Base-by-base conservation (phyloP, 2,888 invertebrate species). In the Cantharis lateralis region DNA sequence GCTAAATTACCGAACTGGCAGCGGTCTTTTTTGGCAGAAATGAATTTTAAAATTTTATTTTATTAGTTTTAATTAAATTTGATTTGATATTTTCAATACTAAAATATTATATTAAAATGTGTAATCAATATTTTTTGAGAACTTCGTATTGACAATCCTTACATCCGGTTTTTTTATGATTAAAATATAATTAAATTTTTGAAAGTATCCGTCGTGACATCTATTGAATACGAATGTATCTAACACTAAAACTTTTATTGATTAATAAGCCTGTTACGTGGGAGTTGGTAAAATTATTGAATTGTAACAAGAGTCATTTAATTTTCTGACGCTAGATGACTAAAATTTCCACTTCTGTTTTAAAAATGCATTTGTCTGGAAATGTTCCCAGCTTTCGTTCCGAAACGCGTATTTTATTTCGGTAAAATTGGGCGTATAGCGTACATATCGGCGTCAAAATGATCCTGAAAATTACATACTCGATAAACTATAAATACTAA, bases 401-500 rank as follows among this genome's bases (percentile, higher is more conserved):
- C 32, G 13, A 32, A 32, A 32, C 32, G 3, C 3, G 3, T 11
- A 11, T 28, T 28, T 11, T 11, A 10, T 0, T 28, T 28, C 3
- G 11, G 32, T 13, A 48, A 48, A 48, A n/a, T 48, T 48, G n/a
- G 7, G n/a, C n/a, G 48, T 48, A 48, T 48, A n/a, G n/a, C 13
- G 13, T 32, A 11, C 32, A 32, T 13, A n/a, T 9, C 48, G 48
- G 48, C 48, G n/a, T n/a, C 48, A 48, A 48, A 69, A 24, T 62
- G 68, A 63, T 28, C 62, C 20, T 48, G 32, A 16, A 74, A 75
- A 75, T 75, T 75, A 71, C 62, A 71, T 61, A 71, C 75, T 75
- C 75, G 28, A 76, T 76, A 32, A 62, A 72, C 18, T 20, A 24
- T 24, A 16, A 72, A 72, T 48, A 15, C 26, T 32, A 32, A 62